phyloP scores from a whole-genome alignment of 2,888 invertebrate genomes.

The Scaptomyza parva region DNA sequence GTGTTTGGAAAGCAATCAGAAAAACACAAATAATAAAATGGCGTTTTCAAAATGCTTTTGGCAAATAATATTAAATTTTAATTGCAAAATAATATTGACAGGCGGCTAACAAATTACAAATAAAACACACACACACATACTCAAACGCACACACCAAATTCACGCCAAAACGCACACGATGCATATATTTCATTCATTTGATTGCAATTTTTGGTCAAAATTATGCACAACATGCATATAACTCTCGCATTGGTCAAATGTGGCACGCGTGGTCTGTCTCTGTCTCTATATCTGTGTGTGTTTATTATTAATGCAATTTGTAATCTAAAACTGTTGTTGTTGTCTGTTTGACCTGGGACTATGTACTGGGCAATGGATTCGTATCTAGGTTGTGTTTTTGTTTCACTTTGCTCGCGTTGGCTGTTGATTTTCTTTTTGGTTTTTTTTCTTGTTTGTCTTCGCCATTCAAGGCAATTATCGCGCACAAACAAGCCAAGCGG shows the following conservation, averaged over 20 bases:
- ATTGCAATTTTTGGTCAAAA: constrained; percentile 8
- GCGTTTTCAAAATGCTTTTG: constrained; percentile 26
- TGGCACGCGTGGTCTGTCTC: constrained; percentile 1
- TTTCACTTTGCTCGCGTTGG: constrained; percentile 10
- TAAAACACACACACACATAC: too few relatives aligned
- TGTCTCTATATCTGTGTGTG: constrained; percentile 36
- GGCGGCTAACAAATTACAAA: constrained; percentile 66
- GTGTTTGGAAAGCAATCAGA: constrained; percentile 8
- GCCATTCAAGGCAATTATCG: constrained; percentile 65
- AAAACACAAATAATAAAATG: constrained; percentile 26
- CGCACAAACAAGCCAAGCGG: constrained; percentile 41
- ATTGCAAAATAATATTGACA: constrained; percentile 77
- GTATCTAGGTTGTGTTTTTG: constrained; percentile 9
- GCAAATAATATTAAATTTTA: constrained; percentile 67
- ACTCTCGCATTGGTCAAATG: constrained; percentile 23
- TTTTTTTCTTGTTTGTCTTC: constrained; percentile 45
- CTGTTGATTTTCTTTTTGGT: constrained; percentile 31
- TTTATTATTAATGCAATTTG: constrained; percentile 70
- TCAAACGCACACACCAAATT: too few relatives aligned
- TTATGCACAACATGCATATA: constrained; percentile 21
- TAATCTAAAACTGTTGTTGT: constrained; percentile 32
- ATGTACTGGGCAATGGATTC: constrained; percentile 11
- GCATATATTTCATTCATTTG: constrained; percentile 16
- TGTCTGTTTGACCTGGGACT: constrained; percentile 1
- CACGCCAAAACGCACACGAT: constrained; percentile 18